Percentiles rank a stretch among this genome's conserved stretches.
Conservation (phyloP, 92 coral and sea anemone species). For the Virgularia gustaviana region DNA sequence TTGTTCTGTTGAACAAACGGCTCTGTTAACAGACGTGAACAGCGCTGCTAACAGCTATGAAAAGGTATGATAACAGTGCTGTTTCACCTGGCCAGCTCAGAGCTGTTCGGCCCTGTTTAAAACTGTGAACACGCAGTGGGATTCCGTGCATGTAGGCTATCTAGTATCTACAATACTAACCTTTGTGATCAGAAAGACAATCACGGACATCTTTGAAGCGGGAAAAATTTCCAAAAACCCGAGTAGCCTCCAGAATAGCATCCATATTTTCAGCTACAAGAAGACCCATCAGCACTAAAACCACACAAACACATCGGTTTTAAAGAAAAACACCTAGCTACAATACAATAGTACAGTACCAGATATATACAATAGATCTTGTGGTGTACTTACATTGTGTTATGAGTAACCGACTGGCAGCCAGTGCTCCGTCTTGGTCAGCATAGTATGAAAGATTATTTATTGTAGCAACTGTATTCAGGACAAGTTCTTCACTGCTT, state of each 20-base stretch:
- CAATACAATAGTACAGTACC: background rate
- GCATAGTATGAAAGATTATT: constrained; percentile 89
- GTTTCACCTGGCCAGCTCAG: too few relatives aligned
- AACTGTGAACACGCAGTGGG: too few relatives aligned
- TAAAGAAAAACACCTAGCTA: background rate
- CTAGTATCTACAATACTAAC: constrained; percentile 32
- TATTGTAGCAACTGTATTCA: constrained; percentile 90
- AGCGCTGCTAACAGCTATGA: too few relatives aligned
- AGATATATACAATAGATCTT: background rate
- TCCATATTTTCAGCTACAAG: constrained; percentile 96
- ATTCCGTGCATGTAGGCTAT: too few relatives aligned
- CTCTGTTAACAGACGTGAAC: too few relatives aligned
- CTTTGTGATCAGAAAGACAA: constrained; percentile 78
- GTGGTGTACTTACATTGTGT: constrained; percentile 73
- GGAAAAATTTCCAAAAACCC: constrained; percentile 95
- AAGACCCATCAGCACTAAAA: constrained; percentile 75
- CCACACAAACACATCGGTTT: background rate
- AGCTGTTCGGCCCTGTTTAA: too few relatives aligned
- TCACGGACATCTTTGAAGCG: constrained; percentile 71
- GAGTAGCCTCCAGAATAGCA: constrained; percentile 90
- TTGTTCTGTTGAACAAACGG: too few relatives aligned
- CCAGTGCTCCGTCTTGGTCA: constrained; percentile 53
- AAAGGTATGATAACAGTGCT: too few relatives aligned
- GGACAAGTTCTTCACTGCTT: constrained; percentile 79
- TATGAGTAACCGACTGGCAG: constrained; percentile 62